Percentiles rank a stretch among this genome's conserved stretches.
Evolutionary conservation across 2,888 invertebrate genomes (phyloP).

Genomic region (Agonum fuliginosum): DNA sequence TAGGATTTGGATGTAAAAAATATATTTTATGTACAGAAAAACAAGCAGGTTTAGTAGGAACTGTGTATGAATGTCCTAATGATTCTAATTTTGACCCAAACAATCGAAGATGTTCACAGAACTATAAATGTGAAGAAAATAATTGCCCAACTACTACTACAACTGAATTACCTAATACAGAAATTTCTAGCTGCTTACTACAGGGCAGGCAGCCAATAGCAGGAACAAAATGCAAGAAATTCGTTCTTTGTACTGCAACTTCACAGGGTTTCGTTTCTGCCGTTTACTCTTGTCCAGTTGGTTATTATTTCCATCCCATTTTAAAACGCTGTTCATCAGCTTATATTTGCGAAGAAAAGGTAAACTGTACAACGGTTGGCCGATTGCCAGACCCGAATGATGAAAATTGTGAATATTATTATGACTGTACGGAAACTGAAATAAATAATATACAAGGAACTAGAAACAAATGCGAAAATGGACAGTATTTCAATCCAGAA

Average conservation of each 20-base stretch:
- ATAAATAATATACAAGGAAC: constrained; percentile 68
- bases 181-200: not conserved
- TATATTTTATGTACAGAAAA: constrained; percentile 39
- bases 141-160: not conserved
- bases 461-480: constrained; percentile 63
- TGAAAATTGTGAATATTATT: constrained; percentile 65
- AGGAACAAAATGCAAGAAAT: constrained; percentile 63
- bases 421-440: constrained; percentile 61
- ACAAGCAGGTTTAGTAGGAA: constrained; percentile 21
- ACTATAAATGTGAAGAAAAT: constrained; percentile 36
- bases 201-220: not conserved
- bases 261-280: constrained; percentile 61
- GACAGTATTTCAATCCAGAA: constrained; percentile 63
- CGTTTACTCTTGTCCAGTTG: constrained; percentile 67
- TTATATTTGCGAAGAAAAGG: constrained; percentile 60
- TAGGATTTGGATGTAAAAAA: constrained; percentile 12
- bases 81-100: constrained; percentile 24
- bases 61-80: constrained; percentile 39
- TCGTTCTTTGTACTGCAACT: constrained; percentile 61
- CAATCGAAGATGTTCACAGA: not conserved
- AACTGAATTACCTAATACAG: constrained; percentile 5
- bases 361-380: constrained; percentile 70
- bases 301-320: constrained; percentile 70
- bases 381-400: constrained; percentile 72
- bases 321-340: constrained; percentile 71